These are phyloP conservation scores for Pao palembangensis DNA, from an alignment of 2,113 vertebrate species.

Conservation along the genomic window DNA sequence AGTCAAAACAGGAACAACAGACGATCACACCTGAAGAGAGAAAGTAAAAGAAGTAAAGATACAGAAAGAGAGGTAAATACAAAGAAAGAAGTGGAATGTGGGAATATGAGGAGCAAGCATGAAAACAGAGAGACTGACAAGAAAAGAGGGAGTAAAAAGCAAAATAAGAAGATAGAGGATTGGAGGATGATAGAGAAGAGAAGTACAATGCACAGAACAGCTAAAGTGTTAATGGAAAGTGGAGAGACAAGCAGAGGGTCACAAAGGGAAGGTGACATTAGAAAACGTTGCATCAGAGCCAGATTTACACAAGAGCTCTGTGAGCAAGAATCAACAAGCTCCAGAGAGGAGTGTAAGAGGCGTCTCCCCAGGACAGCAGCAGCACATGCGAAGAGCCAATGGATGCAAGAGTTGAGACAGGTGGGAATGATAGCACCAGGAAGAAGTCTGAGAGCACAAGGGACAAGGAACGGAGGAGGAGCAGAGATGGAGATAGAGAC, in stretches of 20 bases:
- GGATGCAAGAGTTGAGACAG: background rate
- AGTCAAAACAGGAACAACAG: background rate
- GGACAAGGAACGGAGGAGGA: background rate
- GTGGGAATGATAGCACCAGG: constrained; percentile 26
- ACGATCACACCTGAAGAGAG: background rate
- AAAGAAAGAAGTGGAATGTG: constrained; percentile 5
- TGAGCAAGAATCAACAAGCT: background rate
- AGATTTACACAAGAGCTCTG: background rate
- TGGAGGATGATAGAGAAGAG: constrained; percentile 14
- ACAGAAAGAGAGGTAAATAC: constrained; percentile 1
- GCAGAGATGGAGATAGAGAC: constrained; percentile 11
- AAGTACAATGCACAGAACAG: constrained; percentile 4
- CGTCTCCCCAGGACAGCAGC: constrained; percentile 4
- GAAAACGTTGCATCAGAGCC: constrained; percentile 17
- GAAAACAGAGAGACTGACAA: constrained; percentile 1
- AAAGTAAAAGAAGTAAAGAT: background rate
- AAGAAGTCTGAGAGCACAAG: constrained; percentile 24
- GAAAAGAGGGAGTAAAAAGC: constrained; percentile 6
- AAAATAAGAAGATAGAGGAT: constrained; percentile 1
- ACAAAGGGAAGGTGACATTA: background rate
- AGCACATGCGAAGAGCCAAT: background rate
- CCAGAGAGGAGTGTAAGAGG: constrained; percentile 12
- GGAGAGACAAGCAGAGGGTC: background rate
- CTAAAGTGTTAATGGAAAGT: background rate
- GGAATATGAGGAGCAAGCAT: constrained; percentile 18